Base-by-base conservation (phyloP, 2,888 invertebrate species). In the Nysson spinosus region DNA sequence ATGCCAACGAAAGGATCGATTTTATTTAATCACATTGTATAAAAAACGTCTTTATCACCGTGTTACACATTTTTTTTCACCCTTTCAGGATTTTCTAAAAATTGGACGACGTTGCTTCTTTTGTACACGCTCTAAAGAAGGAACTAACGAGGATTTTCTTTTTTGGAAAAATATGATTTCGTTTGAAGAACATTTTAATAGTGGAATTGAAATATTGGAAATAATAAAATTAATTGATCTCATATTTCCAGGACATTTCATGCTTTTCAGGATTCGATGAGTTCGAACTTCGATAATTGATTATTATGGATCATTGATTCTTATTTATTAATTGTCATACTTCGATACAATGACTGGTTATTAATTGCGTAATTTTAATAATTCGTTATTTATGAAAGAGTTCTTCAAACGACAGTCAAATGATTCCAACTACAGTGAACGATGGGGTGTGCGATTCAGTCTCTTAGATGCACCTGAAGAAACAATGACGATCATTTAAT, bases 381-480 rank as follows among this genome's bases (percentile, higher is more conserved):
- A n/a, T n/a, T n/a, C n/a, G n/a, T 4, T 3, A 20, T 37, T 42
- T 51, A 5, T 19, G 35, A 39, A 58, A 52, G 37, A 30, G 9
- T 7, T n/a, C 40, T 42, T 50, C 39, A 39, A 28, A 20, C 26
- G n/a, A 39, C 37, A 26, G 14, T 34, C 28, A 20, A 50, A 61
- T 19, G 6, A 47, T 65, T 65, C 57, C 46, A 20, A 16, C 35
- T 54, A 58, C 32, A 22, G 37, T 24, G 54, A 47, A 35, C 50
- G 51, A 63, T 26, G 43, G n/a, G 40, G 49, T 61, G 34, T 26
- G 47, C 57, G 39, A 20, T 66, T 77, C 75, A 78, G 75, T 78
- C 75, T 77, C 71, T 73, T 57, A 39, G 46, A 69, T 74, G 77
- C 77, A 76, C 78, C 73, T 71, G 68, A 76, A 64, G 65, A 78